Percentiles rank a stretch among this genome's conserved stretches.
phyloP scores from a whole-genome alignment of 2,113 vertebrate species.

The Lepidothrix coronata region DNA sequence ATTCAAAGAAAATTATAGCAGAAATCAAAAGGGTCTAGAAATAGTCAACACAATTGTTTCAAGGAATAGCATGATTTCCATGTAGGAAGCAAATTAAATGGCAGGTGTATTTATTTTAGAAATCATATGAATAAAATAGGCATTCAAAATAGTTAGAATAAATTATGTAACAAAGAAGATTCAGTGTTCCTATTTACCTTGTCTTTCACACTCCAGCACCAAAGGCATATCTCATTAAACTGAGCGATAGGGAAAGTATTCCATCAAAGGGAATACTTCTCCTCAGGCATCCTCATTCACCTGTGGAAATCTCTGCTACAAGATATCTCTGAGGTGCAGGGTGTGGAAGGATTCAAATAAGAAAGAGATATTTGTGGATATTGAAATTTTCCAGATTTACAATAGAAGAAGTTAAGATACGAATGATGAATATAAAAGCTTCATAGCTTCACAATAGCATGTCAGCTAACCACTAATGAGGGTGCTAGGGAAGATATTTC shows the following conservation, averaged over 20 bases:
- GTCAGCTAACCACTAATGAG: not conserved
- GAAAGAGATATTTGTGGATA: not conserved
- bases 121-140: constrained; percentile 28
- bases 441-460: not conserved
- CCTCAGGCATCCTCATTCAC: constrained; percentile 25
- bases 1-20: constrained; percentile 5
- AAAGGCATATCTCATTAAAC: constrained; percentile 45
- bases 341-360: constrained; percentile 1
- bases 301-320: constrained; percentile 21
- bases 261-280: constrained; percentile 36
- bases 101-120: constrained; percentile 50
- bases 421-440: not conserved
- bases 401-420: not conserved
- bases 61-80: not conserved
- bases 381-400: not conserved
- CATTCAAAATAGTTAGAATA: constrained; percentile 42
- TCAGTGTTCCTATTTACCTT: constrained; percentile 44
- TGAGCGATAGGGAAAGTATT: not conserved
- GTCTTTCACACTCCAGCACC: constrained; percentile 42
- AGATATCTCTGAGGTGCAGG: constrained; percentile 7
- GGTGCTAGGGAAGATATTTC: not conserved
- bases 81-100: constrained; percentile 28
- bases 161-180: constrained; percentile 35
- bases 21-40: constrained; percentile 9
- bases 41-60: constrained; percentile 23